A percentile compares a stretch with the other conserved stretches of the same genome.
phyloP scores from a whole-genome alignment of 2,888 invertebrate genomes.

The Lasioglossum malachurum region DNA sequence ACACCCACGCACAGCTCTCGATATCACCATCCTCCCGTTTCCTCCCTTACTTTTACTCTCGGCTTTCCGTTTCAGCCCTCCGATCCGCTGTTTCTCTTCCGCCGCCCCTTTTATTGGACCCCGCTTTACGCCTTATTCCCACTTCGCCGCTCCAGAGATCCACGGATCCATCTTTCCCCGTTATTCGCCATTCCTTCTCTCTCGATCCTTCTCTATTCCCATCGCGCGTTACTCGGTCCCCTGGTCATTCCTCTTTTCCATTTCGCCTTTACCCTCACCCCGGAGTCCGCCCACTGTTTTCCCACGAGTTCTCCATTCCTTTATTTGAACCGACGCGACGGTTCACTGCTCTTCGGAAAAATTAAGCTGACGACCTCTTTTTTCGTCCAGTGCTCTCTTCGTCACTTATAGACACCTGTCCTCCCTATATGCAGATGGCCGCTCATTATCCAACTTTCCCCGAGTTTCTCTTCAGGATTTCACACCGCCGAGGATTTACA shows the following conservation, averaged over 20 bases:
- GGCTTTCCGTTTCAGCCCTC: constrained; percentile 35
- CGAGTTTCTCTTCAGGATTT: neutral
- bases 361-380: neutral
- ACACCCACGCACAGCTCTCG: neutral
- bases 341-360: neutral
- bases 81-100: constrained; percentile 19
- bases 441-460: neutral
- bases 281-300: neutral
- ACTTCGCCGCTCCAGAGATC: neutral
- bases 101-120: constrained; percentile 12
- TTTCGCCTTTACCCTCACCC: neutral
- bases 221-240: neutral
- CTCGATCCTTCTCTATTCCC: neutral
- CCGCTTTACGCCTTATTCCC: constrained; percentile 10
- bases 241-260: neutral
- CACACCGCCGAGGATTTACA: neutral
- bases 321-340: neutral
- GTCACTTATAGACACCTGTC: neutral
- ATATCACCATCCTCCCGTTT: constrained; percentile 8
- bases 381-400: neutral
- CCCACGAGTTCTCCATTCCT: neutral
- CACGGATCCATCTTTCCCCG: neutral
- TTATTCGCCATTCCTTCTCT: neutral
- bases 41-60: constrained; percentile 40
- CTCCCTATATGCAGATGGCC: neutral